These are phyloP conservation scores for Pachymerium ferrugineum DNA, from an alignment of 2,888 invertebrate genomes.

Conservation along the genomic window DNA sequence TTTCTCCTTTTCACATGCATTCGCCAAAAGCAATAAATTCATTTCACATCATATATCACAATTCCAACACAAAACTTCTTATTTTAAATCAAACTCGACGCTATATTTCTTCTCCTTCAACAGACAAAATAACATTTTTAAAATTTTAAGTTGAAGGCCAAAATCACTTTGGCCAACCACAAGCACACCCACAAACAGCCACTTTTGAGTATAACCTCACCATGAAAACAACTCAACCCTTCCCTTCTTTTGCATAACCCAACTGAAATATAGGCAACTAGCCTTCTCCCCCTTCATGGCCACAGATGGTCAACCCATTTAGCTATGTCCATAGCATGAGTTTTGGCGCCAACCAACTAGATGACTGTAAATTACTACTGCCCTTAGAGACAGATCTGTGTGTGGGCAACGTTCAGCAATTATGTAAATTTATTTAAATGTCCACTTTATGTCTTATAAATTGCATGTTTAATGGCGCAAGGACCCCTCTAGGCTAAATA, in stretches of 20 bases:
- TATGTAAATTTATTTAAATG: conserved; percentile 13
- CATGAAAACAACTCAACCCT: neutral
- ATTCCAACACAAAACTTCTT: neutral
- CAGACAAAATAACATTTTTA: neutral
- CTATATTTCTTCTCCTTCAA: neutral
- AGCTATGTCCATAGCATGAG: neutral
- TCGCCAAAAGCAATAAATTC: neutral
- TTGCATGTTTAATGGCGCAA: neutral
- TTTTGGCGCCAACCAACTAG: neutral
- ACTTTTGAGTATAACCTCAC: no score
- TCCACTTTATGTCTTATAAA: conserved; percentile 13
- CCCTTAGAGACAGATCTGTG: conserved; percentile 12
- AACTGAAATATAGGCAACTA: conserved; percentile 1
- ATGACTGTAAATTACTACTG: conserved; percentile 13
- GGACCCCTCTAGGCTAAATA: neutral
- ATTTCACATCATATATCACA: neutral
- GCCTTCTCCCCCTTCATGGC: neutral
- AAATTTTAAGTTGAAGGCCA: neutral
- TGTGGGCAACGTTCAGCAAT: neutral
- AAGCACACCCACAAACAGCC: neutral
- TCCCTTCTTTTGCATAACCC: conserved; percentile 5
- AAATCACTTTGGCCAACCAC: neutral
- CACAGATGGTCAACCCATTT: conserved; percentile 8
- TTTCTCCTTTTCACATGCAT: conserved; percentile 4
- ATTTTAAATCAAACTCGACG: neutral